Evolutionary conservation across 1,140 invertebrate genomes (phyloP).

Genomic region (Bathynomus jamesi): DNA sequence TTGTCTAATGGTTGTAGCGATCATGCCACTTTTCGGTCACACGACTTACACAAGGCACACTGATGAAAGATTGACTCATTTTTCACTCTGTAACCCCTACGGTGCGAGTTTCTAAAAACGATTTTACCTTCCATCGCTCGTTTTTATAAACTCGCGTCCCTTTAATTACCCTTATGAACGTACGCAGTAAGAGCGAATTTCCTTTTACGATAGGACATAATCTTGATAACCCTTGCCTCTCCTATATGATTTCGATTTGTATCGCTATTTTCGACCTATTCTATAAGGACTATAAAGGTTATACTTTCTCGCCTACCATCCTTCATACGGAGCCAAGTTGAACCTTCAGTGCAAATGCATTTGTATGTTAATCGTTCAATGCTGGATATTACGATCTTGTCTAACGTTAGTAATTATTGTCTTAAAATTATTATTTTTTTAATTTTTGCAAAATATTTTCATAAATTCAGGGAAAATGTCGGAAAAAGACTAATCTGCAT

Average conservation of each 20-base stretch:
- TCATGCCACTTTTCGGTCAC: neutral
- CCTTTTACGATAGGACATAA: neutral
- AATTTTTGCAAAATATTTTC: too few relatives aligned
- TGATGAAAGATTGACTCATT: neutral
- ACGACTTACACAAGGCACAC: neutral
- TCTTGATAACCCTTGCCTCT: neutral
- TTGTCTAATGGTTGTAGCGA: neutral
- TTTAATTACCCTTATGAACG: neutral
- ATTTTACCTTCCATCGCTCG: neutral
- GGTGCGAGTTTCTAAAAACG: neutral
- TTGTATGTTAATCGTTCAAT: neutral
- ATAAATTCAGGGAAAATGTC: too few relatives aligned
- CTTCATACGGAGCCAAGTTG: neutral
- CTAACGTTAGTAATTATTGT: too few relatives aligned
- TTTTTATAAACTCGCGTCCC: neutral
- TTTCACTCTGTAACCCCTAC: neutral
- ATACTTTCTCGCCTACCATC: neutral
- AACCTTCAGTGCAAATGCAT: neutral
- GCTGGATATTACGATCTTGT: too few relatives aligned
- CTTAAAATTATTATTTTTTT: too few relatives aligned
- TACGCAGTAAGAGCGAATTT: neutral
- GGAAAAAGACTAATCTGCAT: too few relatives aligned
- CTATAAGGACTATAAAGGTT: too few relatives aligned
- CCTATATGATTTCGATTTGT: neutral
- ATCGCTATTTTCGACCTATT: too few relatives aligned